Conservation (phyloP, 2,113 vertebrate genomes). For the Pithys albifrons region DNA sequence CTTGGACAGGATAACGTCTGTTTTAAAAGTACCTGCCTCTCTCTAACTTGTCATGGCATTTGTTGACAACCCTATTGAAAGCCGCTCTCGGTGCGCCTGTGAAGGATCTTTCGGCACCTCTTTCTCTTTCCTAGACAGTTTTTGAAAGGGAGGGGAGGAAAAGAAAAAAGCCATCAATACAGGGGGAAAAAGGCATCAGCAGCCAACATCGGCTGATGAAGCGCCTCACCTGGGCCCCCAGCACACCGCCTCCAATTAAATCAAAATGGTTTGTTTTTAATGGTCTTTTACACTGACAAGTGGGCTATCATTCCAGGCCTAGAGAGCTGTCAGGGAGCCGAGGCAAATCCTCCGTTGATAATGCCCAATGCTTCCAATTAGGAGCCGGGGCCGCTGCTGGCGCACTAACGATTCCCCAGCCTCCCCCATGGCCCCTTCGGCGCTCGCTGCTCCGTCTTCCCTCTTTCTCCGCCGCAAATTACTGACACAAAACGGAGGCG, state of each 20-base stretch:
- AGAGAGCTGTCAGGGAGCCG: conserved; percentile 95
- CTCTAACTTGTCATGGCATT: conserved; percentile 59
- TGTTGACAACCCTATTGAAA: conserved; percentile 77
- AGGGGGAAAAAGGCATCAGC: conserved; percentile 52
- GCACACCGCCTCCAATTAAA: conserved; percentile 98
- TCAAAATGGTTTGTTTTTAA: conserved; percentile 99
- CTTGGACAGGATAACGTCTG: conserved; percentile 53
- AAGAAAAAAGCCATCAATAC: conserved; percentile 55
- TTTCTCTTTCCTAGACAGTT: conserved; percentile 68
- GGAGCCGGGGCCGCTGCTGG: conserved; percentile 89
- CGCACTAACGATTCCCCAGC: conserved; percentile 91
- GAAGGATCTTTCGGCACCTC: conserved; percentile 62
- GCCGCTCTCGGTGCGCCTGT: neutral
- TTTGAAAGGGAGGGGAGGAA: conserved; percentile 59
- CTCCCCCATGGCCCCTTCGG: conserved; percentile 82
- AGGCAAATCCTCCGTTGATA: conserved; percentile 98
- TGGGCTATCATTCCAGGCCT: conserved; percentile 99
- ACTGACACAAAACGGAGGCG: conserved; percentile 95
- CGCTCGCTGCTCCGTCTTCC: conserved; percentile 68
- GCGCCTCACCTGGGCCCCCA: conserved; percentile 84
- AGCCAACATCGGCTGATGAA: conserved; percentile 74
- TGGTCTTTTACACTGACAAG: conserved; percentile 99
- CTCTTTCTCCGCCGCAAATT: conserved; percentile 89
- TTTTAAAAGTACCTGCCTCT: conserved; percentile 49
- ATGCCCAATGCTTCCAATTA: conserved; percentile 99